phyloP scores from a whole-genome alignment of 1,140 invertebrate genomes.

The Dreissena polymorpha region DNA sequence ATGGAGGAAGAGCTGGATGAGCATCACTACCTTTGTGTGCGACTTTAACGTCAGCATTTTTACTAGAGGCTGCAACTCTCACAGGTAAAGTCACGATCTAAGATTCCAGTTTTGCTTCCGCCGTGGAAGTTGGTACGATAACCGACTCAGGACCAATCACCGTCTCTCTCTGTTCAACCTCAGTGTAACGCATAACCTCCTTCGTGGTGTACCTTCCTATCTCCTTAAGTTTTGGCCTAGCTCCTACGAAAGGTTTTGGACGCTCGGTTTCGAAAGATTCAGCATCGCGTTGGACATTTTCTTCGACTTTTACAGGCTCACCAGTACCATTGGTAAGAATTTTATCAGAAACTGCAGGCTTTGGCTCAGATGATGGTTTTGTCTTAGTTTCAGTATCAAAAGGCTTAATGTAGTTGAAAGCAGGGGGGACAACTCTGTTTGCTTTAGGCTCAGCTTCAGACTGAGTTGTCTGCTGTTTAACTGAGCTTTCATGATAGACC shows the following conservation, averaged over 20 bases:
- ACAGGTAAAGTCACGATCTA: not conserved
- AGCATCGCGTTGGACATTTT: not conserved
- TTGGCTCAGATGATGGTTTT: not conserved
- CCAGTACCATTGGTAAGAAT: no score
- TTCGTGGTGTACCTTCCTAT: conserved; percentile 31
- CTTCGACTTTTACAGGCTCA: not conserved
- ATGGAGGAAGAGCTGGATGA: not conserved
- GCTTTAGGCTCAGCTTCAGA: no score
- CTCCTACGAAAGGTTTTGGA: not conserved
- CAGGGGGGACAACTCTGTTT: no score
- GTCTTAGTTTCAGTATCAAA: not conserved
- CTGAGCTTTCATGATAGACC: not conserved
- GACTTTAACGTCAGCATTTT: conserved; percentile 20
- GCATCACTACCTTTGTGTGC: conserved; percentile 44
- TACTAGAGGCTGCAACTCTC: conserved; percentile 10
- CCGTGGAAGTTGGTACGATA: not conserved
- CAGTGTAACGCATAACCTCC: conserved; percentile 36
- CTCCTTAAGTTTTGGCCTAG: conserved; percentile 37
- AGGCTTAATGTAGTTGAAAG: not conserved
- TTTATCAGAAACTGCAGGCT: not conserved
- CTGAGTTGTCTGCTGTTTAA: not conserved
- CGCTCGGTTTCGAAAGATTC: no score
- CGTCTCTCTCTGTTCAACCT: conserved; percentile 44
- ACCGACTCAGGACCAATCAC: conserved; percentile 19
- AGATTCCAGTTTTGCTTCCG: conserved; percentile 1